Evolutionary conservation across 2,113 vertebrate species (phyloP).

Genomic region (Fregetta grallaria): DNA sequence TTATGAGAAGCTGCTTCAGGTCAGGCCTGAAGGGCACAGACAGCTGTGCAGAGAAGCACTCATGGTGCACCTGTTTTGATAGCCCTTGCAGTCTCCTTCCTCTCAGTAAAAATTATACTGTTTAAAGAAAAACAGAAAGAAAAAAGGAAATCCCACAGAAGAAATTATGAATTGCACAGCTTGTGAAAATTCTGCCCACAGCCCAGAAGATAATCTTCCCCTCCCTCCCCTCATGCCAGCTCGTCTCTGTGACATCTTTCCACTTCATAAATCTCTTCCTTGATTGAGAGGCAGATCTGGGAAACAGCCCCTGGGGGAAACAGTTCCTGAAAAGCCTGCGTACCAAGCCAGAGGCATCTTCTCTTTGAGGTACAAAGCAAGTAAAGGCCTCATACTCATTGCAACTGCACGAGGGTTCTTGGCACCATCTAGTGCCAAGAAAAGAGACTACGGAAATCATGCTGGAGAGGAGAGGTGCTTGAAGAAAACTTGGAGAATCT

Average conservation of each 20-base stretch:
- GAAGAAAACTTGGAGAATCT: neutral
- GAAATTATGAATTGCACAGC: neutral
- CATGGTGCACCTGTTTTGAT: neutral
- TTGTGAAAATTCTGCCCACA: constrained; percentile 3
- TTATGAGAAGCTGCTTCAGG: neutral
- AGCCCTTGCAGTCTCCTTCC: neutral
- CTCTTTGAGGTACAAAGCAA: constrained; percentile 24
- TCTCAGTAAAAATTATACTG: neutral
- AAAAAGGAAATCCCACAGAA: neutral
- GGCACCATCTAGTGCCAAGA: constrained; percentile 70
- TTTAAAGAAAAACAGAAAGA: neutral
- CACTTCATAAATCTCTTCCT: constrained; percentile 30
- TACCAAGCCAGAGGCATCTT: constrained; percentile 47
- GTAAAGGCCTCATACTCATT: neutral
- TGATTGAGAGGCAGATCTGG: constrained; percentile 57
- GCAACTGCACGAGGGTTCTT: constrained; percentile 49
- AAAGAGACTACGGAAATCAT: neutral
- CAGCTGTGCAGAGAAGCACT: neutral
- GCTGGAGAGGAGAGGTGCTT: neutral
- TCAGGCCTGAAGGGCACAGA: neutral
- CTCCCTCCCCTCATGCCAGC: neutral
- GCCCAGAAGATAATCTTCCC: neutral
- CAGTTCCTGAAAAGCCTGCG: constrained; percentile 50
- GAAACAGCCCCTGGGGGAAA: constrained; percentile 48
- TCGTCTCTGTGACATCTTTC: constrained; percentile 28